Base-by-base conservation (phyloP, 2,888 invertebrate genomes). In the Drosophila mulleri region DNA sequence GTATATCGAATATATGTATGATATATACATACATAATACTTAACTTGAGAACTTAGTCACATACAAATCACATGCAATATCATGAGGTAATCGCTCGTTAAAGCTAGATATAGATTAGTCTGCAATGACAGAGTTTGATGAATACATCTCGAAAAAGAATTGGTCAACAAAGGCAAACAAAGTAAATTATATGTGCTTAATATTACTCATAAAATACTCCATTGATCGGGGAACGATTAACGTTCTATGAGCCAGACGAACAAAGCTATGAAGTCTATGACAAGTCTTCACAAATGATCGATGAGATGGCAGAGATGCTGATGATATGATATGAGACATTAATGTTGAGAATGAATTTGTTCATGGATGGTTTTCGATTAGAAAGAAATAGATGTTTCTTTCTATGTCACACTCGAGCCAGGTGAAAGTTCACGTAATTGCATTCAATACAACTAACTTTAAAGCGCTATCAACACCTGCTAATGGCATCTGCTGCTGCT, bases 361-460 rank as follows among this genome's bases (percentile, higher is more conserved):
- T 16, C 39, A 39, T 39, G 14, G 39, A 8, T 16, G 8, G 39
- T 39, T 39, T 39, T 39, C 39, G 39, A n/a, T 39, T 39, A n/a
- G 41, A 18, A 14, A 11, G 11, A 37, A 14, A 26, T 35, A 16
- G 35, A 61, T 32, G 16, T 5, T 12, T 26, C 26, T 26, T 16
- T n/a, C 23, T 26, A 66, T 67, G 67, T 48, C 67, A 41, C 57
- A 48, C 41, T 66, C 11, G 20, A 45, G 66, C 39, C 47, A 23
- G 67, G 67, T 47, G 67, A 67, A 67, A 67, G 47, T 57, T 67
- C 67, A 67, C 57, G 47, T 67, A 57, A 67, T 57, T 67, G 67
- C 67, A 67, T 48, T 41, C 57, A 66, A 54, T 50, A 32, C 26
- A 16, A 32, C 26, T 16, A 29, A 53, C 35, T 37, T 23, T 37